These are phyloP conservation scores for Trichonephila inaurata DNA, from an alignment of 1,140 invertebrate species.

Conservation along the genomic window DNA sequence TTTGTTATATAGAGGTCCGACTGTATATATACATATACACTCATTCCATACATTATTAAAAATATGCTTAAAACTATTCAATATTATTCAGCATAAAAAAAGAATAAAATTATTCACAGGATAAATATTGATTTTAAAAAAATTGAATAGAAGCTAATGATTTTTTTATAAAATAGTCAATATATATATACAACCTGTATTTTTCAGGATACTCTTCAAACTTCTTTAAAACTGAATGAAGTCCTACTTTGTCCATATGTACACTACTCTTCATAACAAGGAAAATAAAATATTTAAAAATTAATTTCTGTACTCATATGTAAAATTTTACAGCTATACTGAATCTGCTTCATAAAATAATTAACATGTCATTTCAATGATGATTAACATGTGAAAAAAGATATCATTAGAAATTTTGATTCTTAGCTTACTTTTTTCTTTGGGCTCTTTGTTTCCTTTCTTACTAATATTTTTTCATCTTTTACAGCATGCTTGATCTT, in stretches of 20 bases:
- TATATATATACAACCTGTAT: conserved; percentile 19
- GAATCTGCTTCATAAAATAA: neutral
- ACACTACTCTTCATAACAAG: neutral
- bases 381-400: neutral
- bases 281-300: neutral
- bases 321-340: neutral
- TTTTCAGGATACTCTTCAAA: conserved; percentile 67
- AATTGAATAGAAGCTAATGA: too few relatives aligned
- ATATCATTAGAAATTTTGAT: neutral
- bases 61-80: too few relatives aligned
- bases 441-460: neutral
- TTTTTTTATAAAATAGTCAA: too few relatives aligned
- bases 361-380: neutral
- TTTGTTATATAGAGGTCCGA: too few relatives aligned
- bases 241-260: neutral
- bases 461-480: neutral
- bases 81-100: too few relatives aligned
- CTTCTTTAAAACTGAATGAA: conserved; percentile 38
- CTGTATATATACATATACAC: too few relatives aligned
- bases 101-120: too few relatives aligned
- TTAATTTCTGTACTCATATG: neutral
- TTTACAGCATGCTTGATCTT: neutral
- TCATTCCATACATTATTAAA: too few relatives aligned
- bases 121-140: too few relatives aligned
- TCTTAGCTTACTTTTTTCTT: neutral